Evolutionary conservation across 2,888 invertebrate species (phyloP), one percentile per base, ranked within the genome.

Genomic region (Ennomos quercinarius): DNA sequence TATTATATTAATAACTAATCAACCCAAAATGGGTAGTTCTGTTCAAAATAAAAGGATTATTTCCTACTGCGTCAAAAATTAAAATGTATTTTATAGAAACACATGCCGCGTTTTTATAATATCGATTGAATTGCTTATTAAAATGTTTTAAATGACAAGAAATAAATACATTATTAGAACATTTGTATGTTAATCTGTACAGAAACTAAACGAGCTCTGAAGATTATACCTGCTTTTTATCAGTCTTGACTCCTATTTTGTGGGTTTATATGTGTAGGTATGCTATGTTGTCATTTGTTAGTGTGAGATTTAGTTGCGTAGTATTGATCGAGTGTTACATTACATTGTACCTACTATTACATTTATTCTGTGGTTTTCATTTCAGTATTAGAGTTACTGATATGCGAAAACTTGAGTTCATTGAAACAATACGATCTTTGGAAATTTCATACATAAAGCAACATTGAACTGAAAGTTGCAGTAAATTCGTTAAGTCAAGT

Each of bases 151-250:
- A 42, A 59, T 60, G 50, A 49, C 43, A 61, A 60, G 55, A 63
- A 61, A 63, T 67, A 65, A 65, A 64, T 63, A 63, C 65, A 67
- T 56, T 65, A 61, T 56, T 56, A 49, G 51, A 52, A 45, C 61
- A 67, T 67, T 65, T 57, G 50, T 65, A 65, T 65, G 63, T 36
- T 61, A 67, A 67, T 67, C 36, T 42, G 34, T 56, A 57, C 43
- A 45, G 52, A 63, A 61, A 50, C 41, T 38, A 60, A 64, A 62
- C 43, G 57, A 59, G 61, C 39, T 65, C 63, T 53, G 40, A 13
- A 55, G 60, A 61, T 63, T 64, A 59, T 6, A 27, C 27, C 27
- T 27, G 27, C 57, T 59, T 60, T 55, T 49, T 61, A 56, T 45
- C 43, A 10, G n/a, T 40, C 13, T 39, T 54, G 41, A 37, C 8